A percentile compares a stretch with the other conserved stretches of the same genome.
Evolutionary conservation across 1,140 invertebrate species (phyloP).

Genomic region (Hycleus cichorii): DNA sequence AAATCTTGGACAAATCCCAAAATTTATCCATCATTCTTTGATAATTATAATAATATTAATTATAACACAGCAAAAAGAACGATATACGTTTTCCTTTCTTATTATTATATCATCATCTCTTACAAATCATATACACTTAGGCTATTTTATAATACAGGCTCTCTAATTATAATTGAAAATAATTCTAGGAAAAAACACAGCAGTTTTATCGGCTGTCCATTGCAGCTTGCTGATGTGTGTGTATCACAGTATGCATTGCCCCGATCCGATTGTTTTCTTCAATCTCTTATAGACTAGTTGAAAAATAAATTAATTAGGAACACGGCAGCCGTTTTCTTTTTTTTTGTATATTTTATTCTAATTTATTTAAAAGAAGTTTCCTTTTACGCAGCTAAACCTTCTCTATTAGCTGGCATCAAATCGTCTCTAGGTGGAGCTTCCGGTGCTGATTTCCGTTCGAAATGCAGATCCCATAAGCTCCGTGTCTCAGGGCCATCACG

Average conservation of each 20-base stretch:
- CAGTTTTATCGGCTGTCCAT: conserved; percentile 29
- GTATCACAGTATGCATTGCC: conserved; percentile 43
- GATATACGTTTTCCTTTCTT: conserved; percentile 15
- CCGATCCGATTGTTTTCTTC: conserved; percentile 32
- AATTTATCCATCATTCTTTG: conserved; percentile 13
- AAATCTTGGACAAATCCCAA: conserved; percentile 36
- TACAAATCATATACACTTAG: conserved; percentile 24
- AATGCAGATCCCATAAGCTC: conserved; percentile 42
- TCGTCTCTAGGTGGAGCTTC: conserved; percentile 42
- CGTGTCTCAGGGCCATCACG: conserved; percentile 39
- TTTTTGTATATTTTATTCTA: conserved; percentile 16
- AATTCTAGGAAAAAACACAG: conserved; percentile 30
- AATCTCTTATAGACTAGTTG: conserved; percentile 30
- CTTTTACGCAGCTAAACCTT: conserved; percentile 44
- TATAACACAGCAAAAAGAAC: conserved; percentile 35
- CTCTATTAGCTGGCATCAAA: conserved; percentile 40
- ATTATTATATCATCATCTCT: too few relatives aligned
- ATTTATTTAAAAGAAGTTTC: too few relatives aligned
- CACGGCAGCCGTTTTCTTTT: conserved; percentile 27
- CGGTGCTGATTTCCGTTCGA: conserved; percentile 37
- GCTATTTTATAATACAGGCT: conserved; percentile 30
- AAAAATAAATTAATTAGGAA: conserved; percentile 28
- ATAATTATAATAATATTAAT: too few relatives aligned
- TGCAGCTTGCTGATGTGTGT: conserved; percentile 33
- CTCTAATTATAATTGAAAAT: conserved; percentile 14